Conservation (phyloP, 2,888 invertebrate genomes). For the Scaptomyza reducta region DNA sequence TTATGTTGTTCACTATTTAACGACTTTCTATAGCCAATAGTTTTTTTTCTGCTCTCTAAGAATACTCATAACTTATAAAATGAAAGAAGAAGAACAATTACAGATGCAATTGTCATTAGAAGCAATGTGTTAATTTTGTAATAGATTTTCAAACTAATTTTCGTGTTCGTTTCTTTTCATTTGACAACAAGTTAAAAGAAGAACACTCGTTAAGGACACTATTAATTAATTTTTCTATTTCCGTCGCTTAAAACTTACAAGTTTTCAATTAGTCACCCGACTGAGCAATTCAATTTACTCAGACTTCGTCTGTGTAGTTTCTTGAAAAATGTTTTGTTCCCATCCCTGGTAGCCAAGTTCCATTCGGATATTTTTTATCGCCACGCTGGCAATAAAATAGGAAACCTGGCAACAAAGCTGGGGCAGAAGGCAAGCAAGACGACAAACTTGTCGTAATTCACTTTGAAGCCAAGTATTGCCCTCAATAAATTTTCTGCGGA, state of each 20-base stretch:
- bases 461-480: slow-evolving; percentile 69
- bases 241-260: slow-evolving; percentile 54
- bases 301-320: slow-evolving; percentile 11
- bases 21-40: neutral
- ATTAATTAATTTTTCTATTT: slow-evolving; percentile 45
- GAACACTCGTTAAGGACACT: slow-evolving; percentile 39
- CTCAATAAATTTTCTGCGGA: slow-evolving; percentile 68
- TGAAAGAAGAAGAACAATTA: neutral
- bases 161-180: slow-evolving; percentile 3
- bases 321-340: slow-evolving; percentile 6
- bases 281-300: slow-evolving; percentile 70
- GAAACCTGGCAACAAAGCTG: slow-evolving; percentile 30
- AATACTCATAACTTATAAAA: no score
- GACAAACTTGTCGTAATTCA: slow-evolving; percentile 75
- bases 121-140: slow-evolving; percentile 15
- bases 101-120: neutral
- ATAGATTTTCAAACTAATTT: slow-evolving; percentile 15
- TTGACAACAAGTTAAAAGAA: slow-evolving; percentile 48
- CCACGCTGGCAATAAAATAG: slow-evolving; percentile 37
- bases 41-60: neutral
- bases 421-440: slow-evolving; percentile 23
- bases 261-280: slow-evolving; percentile 77
- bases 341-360: slow-evolving; percentile 33
- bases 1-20: slow-evolving; percentile 23
- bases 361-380: slow-evolving; percentile 45